Conservation (phyloP, 2,113 vertebrate species). For the Sapajus apella region DNA sequence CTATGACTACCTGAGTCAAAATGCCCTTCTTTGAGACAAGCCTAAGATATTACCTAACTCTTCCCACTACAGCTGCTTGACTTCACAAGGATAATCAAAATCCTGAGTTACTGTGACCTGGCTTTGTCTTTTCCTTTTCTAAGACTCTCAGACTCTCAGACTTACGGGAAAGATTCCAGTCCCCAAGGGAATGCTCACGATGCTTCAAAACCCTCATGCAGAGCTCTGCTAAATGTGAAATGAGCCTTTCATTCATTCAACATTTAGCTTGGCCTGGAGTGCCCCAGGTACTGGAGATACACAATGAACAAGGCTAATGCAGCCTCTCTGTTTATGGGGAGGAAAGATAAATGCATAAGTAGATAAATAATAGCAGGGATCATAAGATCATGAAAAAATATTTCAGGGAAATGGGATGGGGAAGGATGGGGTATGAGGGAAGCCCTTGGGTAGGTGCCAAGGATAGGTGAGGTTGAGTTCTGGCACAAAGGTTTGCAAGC, state of each 20-base stretch:
- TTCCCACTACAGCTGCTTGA: neutral
- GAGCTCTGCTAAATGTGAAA: neutral
- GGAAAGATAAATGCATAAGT: neutral
- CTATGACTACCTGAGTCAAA: neutral
- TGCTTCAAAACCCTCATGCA: neutral
- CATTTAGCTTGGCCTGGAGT: rapidly evolving
- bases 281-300: neutral
- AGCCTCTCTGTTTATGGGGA: neutral
- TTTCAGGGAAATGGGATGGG: neutral
- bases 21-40: neutral
- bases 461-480: neutral
- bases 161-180: neutral
- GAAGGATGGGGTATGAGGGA: neutral
- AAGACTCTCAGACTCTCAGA: neutral
- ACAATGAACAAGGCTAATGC: rapidly evolving
- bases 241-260: neutral
- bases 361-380: neutral
- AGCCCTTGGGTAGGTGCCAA: neutral
- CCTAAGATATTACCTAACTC: neutral
- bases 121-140: neutral
- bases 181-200: neutral
- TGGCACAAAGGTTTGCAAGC: neutral
- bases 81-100: neutral
- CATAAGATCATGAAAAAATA: neutral
- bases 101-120: neutral